Base-by-base conservation (phyloP, 2,888 invertebrate genomes). In the Galerucella calmariensis region DNA sequence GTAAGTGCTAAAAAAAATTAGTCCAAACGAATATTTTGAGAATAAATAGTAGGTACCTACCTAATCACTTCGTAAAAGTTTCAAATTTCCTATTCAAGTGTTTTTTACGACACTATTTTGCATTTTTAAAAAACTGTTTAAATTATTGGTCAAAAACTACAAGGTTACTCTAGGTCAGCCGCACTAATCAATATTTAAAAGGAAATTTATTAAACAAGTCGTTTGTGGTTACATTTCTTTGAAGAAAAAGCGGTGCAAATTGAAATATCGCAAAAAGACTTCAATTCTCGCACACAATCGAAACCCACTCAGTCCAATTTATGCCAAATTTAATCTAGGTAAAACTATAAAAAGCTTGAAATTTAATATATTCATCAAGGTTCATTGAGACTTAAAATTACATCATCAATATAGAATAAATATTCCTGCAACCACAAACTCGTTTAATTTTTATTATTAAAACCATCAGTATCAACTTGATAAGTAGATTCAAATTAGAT, bases 311-410 rank as follows among this genome's bases (percentile, higher is more conserved):
- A 27, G 2, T 41, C n/a, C 41, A 16, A 62, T 27, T n/a, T 27
- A 20, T 14, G 11, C 27, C 46, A 53, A n/a, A 53, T 53, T 6
- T n/a, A 53, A 14, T 14, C 27, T 27, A 10, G 41, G 16, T 16
- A 16, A 9, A 20, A 53, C 20, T 16, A 27, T 61, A 61, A 70
- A 46, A 48, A 16, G 12, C 48, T 62, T 35, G 63, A 10, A 70
- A 63, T 74, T 72, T 74, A 72, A 74, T 72, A 41, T 74, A 74
- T 76, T 27, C 73, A 70, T 68, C 59, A 65, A 72, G 62, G 77
- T 75, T 78, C 75, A 78, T 67, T 78, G 77, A 75, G 68, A 73
- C 72, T 72, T 72, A 46, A 75, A 78, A 77, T 78, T 77, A 77
- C 68, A 73, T 76, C 71, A 76, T 75, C 72, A 59, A 61, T 72